Base-by-base conservation (phyloP, 2,113 vertebrate genomes). In the Pelodiscus sinensis region DNA sequence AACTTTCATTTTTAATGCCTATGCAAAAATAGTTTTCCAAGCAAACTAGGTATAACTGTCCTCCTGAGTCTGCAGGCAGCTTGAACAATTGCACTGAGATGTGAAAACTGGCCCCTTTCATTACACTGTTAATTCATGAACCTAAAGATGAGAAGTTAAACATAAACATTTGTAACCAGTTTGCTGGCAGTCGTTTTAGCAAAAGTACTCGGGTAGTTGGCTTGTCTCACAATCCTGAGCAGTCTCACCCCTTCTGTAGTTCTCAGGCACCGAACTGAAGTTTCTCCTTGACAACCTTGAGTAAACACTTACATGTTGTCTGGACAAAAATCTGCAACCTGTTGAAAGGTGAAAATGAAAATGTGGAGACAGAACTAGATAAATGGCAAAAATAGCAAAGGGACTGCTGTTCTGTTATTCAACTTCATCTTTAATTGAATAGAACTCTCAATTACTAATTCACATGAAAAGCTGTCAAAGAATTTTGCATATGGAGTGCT, bases 251-350 rank as follows among this genome's bases (percentile, higher is more conserved):
- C 18, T 71, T 71, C n/a, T 9, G 19, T 9, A 35, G n/a, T 35
- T 8, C 31, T 21, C 65, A 21, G 65, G 65, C 31, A 71, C n/a
- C 2, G 18, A 21, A 35, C 65, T 95, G 94, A 95, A 87, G 44
- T 51, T 93, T 91, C 80, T 96, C 92, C 92, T 57, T 35, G 90
- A 56, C 81, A 94, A 93, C 91, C 93, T 94, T 91, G 92, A 88
- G 88, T 90, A 87, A 77, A 22, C 92, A 62, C 27, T 75, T 55
- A 81, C 80, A 27, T 62, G 29, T 82, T 88, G 57, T 58, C 57
- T 25, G 57, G 24, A 25, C 57, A 58, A 58, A 58, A 58, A 62
- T 62, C 58, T 29, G 62, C 19, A 83, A 55, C 65, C 25, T 92
- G 88, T 77, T 96, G 71, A 92, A 94, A 95, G 94, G 91, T 81